These are phyloP conservation scores for Gasteruption jaculator DNA, from an alignment of 2,888 invertebrate genomes.

Conservation along the genomic window DNA sequence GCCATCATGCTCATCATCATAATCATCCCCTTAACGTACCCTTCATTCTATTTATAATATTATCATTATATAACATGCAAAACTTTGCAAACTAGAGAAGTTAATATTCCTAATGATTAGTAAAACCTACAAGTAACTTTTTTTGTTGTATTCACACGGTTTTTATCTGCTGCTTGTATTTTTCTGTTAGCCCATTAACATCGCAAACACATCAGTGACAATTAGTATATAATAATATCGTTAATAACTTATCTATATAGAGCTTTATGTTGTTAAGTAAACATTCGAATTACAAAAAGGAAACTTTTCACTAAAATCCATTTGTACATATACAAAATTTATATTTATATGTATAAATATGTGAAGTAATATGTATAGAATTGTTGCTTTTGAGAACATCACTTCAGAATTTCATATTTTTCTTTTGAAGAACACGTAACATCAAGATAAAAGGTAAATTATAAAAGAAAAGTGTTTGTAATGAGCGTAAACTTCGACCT, in stretches of 20 bases:
- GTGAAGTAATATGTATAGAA: too few species aligned
- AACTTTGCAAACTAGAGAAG: conserved; percentile 37
- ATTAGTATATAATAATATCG: conserved; percentile 24
- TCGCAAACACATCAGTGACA: conserved; percentile 24
- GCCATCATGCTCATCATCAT: conserved; percentile 16
- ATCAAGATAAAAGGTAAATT: too few species aligned
- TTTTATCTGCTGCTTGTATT: conserved; percentile 18
- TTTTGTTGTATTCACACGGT: conserved; percentile 23
- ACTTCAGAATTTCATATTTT: too few species aligned
- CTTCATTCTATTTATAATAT: conserved; percentile 12
- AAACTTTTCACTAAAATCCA: too few species aligned
- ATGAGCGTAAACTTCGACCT: too few species aligned
- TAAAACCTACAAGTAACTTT: conserved; percentile 24
- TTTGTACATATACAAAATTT: too few species aligned
- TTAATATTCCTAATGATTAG: conserved; percentile 29
- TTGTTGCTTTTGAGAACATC: too few species aligned
- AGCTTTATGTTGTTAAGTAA: conserved; percentile 32
- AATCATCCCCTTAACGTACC: conserved; percentile 20
- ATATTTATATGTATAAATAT: too few species aligned
- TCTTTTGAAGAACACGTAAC: conserved; percentile 2
- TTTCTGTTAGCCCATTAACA: conserved; percentile 23
- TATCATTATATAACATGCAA: conserved; percentile 32
- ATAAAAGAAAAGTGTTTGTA: too few species aligned
- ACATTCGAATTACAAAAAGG: too few species aligned
- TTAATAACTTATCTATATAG: conserved; percentile 17